Percentiles rank a stretch among this genome's conserved stretches.
phyloP scores from a whole-genome alignment of 2,888 invertebrate species.

The Tenodera sinensis region DNA sequence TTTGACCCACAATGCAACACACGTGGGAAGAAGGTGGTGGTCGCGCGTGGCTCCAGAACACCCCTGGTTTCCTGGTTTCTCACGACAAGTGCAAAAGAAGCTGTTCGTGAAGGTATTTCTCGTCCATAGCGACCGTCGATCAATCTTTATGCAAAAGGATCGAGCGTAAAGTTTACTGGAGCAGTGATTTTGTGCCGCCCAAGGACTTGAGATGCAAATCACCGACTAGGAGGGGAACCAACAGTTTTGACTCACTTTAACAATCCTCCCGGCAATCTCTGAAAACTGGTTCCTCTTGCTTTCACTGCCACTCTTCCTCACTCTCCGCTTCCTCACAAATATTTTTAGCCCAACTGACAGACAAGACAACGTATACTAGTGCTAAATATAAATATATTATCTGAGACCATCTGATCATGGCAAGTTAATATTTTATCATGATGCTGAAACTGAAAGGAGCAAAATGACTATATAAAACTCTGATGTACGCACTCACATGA shows the following conservation, averaged over 20 bases:
- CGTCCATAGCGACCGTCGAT: neutral
- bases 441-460: too few species aligned
- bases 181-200: neutral
- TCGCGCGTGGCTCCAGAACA: neutral
- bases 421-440: too few species aligned
- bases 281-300: neutral
- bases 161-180: neutral
- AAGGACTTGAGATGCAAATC: neutral
- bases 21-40: neutral
- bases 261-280: neutral
- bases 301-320: neutral
- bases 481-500: too few species aligned
- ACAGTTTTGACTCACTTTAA: neutral
- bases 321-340: neutral
- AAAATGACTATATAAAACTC: too few species aligned
- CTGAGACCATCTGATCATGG: too few species aligned
- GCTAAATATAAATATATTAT: too few species aligned
- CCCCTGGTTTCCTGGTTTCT: neutral
- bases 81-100: neutral
- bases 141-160: neutral
- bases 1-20: slow-evolving; percentile 7
- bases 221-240: neutral
- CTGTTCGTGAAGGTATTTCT: neutral
- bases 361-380: too few species aligned
- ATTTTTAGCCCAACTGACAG: too few species aligned